Conservation (phyloP, 1,140 invertebrate genomes). For the Periplaneta americana region DNA sequence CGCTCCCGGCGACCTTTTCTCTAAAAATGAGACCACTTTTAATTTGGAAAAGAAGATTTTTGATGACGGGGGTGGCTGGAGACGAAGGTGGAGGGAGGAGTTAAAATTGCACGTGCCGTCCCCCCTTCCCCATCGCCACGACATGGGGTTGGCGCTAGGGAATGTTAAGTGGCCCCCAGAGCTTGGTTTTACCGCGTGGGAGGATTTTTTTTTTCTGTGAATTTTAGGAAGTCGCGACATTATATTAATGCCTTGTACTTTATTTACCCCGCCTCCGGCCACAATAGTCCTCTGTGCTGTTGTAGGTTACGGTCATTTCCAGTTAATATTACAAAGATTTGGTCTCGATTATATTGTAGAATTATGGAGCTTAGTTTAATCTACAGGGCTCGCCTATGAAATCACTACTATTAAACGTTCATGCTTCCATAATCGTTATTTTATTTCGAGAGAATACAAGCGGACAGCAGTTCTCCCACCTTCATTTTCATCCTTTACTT, state of each 20-base stretch:
- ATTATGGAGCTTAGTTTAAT: neutral
- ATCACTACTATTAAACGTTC: neutral
- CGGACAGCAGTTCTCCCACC: too few relatives aligned
- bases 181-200: neutral
- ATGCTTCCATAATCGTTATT: neutral
- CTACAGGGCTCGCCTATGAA: neutral
- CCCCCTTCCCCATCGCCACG: neutral
- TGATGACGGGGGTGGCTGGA: neutral
- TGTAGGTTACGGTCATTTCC: neutral
- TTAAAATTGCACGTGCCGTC: neutral
- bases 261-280: neutral
- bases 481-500: too few relatives aligned
- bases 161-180: neutral
- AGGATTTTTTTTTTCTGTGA: neutral
- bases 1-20: neutral
- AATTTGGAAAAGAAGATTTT: constrained; percentile 5
- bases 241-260: neutral
- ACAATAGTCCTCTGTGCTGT: neutral
- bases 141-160: neutral
- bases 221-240: neutral
- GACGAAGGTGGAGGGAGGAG: neutral
- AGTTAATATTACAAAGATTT: neutral
- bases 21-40: neutral
- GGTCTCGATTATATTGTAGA: neutral
- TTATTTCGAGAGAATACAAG: neutral